phyloP scores from a whole-genome alignment of 2,888 invertebrate genomes.

The Nyleta sp. region DNA sequence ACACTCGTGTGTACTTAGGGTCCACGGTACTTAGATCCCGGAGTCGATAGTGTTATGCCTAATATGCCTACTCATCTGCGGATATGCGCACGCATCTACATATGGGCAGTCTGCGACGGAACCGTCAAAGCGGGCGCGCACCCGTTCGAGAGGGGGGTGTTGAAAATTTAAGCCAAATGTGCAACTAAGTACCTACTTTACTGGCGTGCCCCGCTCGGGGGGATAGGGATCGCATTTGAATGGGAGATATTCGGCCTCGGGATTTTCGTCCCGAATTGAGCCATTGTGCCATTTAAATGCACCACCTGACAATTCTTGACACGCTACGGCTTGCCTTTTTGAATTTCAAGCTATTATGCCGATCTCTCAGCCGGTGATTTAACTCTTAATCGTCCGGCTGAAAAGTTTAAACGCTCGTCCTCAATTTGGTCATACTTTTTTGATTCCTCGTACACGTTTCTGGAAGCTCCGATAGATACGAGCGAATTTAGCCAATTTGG shows the following conservation, averaged over 20 bases:
- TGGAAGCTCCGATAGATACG: too few species aligned
- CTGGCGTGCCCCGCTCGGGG: conserved; percentile 74
- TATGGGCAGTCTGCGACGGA: conserved; percentile 35
- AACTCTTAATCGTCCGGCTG: conserved; percentile 32
- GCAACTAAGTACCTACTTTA: conserved; percentile 82
- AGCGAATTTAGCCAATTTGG: too few species aligned
- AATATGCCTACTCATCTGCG: conserved; percentile 51
- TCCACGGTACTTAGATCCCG: conserved; percentile 47
- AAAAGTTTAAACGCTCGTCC: too few species aligned
- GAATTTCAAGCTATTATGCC: conserved; percentile 68
- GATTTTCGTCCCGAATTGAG: conserved; percentile 79
- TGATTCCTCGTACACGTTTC: too few species aligned
- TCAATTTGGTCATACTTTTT: too few species aligned
- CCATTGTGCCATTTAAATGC: conserved; percentile 77
- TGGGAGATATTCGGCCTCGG: conserved; percentile 77
- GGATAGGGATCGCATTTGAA: conserved; percentile 79
- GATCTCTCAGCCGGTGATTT: conserved; percentile 24
- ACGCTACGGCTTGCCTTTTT: conserved; percentile 73
- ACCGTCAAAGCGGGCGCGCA: conserved; percentile 43
- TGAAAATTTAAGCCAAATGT: conserved; percentile 80
- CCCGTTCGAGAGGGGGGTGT: conserved; percentile 57
- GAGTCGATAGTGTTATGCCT: conserved; percentile 58
- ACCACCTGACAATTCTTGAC: conserved; percentile 78
- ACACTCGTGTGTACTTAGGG: conserved; percentile 32
- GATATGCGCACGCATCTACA: conserved; percentile 45